phyloP scores from a whole-genome alignment of 2,113 vertebrate genomes.

The Xenus cinereus region DNA sequence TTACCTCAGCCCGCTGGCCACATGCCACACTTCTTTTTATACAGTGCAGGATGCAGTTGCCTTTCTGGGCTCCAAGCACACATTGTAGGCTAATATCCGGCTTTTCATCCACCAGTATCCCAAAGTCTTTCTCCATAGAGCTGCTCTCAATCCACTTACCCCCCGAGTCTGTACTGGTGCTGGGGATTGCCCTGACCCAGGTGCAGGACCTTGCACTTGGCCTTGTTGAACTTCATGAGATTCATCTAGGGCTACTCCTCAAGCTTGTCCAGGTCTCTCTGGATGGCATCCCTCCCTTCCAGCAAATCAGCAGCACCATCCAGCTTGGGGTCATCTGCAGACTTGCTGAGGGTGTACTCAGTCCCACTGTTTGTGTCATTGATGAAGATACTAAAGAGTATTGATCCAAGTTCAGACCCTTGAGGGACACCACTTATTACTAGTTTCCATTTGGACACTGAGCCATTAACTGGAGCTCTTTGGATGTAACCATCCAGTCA shows the following conservation, averaged over 20 bases:
- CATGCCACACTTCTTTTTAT: accelerated
- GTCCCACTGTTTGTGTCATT: neutral
- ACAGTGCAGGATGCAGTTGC: neutral
- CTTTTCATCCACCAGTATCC: neutral
- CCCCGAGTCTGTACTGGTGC: neutral
- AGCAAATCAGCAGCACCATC: accelerated
- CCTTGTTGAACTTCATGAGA: neutral
- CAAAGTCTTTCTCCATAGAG: neutral
- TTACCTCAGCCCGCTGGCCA: no score
- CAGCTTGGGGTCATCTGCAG: neutral
- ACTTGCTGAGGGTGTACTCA: neutral
- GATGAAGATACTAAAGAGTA: neutral
- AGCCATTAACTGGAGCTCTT: neutral
- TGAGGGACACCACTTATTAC: neutral
- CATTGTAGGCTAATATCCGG: neutral
- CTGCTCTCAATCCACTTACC: neutral
- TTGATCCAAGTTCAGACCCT: neutral
- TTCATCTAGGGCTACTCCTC: accelerated
- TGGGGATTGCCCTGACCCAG: accelerated
- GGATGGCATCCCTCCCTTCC: neutral
- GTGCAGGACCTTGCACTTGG: neutral
- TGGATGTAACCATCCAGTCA: neutral
- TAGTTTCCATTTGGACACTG: neutral
- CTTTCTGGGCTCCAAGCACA: neutral
- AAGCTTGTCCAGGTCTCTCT: neutral